phyloP scores from a whole-genome alignment of 53 echinoderm and acorn worm genomes.

The Antedon mediterranea region DNA sequence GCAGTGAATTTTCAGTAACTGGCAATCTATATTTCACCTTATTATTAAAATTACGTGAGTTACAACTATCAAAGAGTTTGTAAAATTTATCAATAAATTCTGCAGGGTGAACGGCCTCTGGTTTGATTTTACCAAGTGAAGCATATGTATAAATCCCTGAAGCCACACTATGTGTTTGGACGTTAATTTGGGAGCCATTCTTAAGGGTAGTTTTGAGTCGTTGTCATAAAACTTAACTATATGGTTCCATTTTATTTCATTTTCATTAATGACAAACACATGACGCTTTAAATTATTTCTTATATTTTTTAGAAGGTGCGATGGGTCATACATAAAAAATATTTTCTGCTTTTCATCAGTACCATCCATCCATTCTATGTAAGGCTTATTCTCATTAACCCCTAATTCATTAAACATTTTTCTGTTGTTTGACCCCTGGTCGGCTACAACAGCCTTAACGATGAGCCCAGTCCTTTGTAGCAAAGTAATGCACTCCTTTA shows the following conservation, averaged over 20 bases:
- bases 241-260: constrained; percentile 24
- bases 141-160: constrained; percentile 19
- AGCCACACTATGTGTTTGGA: constrained; percentile 25
- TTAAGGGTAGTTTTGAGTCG: constrained; percentile 16
- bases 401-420: background rate
- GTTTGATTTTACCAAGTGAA: constrained; percentile 15
- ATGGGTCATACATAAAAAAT: constrained; percentile 16
- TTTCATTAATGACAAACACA: constrained; percentile 7
- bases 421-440: background rate
- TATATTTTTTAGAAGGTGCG: background rate
- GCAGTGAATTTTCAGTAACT: constrained; percentile 5
- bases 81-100: constrained; percentile 24
- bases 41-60: constrained; percentile 1
- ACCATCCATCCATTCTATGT: background rate
- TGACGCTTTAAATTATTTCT: constrained; percentile 12
- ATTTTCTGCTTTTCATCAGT: background rate
- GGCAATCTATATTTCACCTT: constrained; percentile 7
- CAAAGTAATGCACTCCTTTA: background rate
- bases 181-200: constrained; percentile 37
- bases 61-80: constrained; percentile 30
- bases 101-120: constrained; percentile 19
- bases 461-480: background rate
- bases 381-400: background rate
- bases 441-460: background rate
- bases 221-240: constrained; percentile 16